Evolutionary conservation across 2,888 invertebrate genomes (phyloP), one percentile per base, ranked within the genome.

Genomic region (Microdon myrmicae): DNA sequence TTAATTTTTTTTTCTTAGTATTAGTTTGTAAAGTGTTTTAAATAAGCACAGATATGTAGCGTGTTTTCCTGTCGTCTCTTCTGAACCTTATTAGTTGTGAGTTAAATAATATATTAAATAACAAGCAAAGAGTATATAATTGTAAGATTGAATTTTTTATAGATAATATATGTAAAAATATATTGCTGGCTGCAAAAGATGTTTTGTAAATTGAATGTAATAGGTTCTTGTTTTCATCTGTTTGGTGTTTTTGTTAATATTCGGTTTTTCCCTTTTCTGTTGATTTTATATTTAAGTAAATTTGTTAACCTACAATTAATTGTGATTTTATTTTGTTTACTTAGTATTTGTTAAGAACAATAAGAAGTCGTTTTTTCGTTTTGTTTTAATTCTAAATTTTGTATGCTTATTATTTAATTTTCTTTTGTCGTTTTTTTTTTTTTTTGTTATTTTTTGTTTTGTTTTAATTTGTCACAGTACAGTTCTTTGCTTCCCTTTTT

Each of bases 401-500:
- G 66, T 66, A 59, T 66, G 66, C 59, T 59, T 59, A 66, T 54
- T 32, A 59, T 58, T 66, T 54, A 59, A 58, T 56, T 59, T 54
- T 66, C 59, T 22, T 22, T n/a, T 22, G 8, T 6, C 22, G 5
- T 6, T 22, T 22, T 22, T 22, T 22, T 5, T 22, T 22, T 22
- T 22, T 5, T 22, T 22, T 22, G 22, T 5, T 6, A 22, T 6
- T 22, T 22, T 5, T 5, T 22, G 5, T 22, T 8, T 22, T 8
- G 8, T 22, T 66, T 66, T 66, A 53, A 59, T 66, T 59, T 66
- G 66, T 66, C 66, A 66, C 66, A 66, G 66, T 66, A 66, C 66
- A 66, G 66, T 66, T 66, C 66, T 66, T 66, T 66, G 66, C 66
- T 66, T 66, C 66, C 66, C 66, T 66, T 66, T 35, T n/a, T 66